phyloP scores from a whole-genome alignment of 2,113 vertebrate species.

The Salvator merianae region DNA sequence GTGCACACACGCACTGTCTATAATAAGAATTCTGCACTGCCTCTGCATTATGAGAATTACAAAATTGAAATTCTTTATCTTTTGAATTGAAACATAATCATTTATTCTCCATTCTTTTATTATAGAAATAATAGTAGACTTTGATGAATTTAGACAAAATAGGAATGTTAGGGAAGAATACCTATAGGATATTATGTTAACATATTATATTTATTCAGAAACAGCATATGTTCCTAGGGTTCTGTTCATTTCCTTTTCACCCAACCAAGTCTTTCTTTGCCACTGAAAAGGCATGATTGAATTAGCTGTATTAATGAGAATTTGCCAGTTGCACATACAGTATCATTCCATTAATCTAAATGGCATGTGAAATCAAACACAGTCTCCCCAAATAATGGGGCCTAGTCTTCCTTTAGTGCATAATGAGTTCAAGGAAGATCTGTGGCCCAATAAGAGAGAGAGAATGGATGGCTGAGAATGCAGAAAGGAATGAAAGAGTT shows the following conservation, averaged over 20 bases:
- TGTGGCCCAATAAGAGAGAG: conserved; percentile 54
- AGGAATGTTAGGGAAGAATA: conserved; percentile 38
- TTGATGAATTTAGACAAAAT: conserved; percentile 47
- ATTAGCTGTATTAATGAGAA: conserved; percentile 64
- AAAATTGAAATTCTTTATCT: conserved; percentile 7
- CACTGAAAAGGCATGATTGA: conserved; percentile 48
- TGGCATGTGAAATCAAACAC: conserved; percentile 59
- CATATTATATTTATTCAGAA: conserved; percentile 56
- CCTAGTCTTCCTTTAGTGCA: conserved; percentile 53
- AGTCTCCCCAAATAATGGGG: conserved; percentile 52
- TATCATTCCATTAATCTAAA: conserved; percentile 55
- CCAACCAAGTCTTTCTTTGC: conserved; percentile 42
- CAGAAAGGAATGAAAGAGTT: conserved; percentile 65
- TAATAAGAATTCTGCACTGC: no score
- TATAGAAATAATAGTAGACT: conserved; percentile 46
- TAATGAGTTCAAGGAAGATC: conserved; percentile 68
- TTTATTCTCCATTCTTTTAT: conserved; percentile 54
- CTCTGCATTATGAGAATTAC: no score
- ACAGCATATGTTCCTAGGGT: conserved; percentile 40
- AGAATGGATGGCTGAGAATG: conserved; percentile 63
- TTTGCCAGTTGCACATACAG: conserved; percentile 39
- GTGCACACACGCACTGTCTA: no score
- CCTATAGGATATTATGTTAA: conserved; percentile 52
- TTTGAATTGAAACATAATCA: conserved; percentile 47
- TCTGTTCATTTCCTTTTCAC: conserved; percentile 38